Base-by-base conservation (phyloP, 2,113 vertebrate species). In the Rafetus swinhoei region DNA sequence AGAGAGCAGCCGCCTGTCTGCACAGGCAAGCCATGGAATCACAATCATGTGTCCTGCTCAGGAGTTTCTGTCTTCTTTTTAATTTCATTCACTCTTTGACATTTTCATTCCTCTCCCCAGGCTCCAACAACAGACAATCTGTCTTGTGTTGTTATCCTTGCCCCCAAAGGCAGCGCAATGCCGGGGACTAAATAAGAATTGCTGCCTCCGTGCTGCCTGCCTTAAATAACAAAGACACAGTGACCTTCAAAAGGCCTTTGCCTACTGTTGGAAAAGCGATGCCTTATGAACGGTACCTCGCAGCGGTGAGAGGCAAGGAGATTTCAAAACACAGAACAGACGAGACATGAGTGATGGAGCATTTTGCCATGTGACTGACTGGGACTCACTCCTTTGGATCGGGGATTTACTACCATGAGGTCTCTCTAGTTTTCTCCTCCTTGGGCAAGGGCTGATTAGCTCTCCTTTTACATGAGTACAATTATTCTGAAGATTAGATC, bases 91-190 rank as follows among this genome's bases (percentile, higher is more conserved):
- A 57, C 77, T 87, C 0, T 1, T 9, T 96, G 93, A 92, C 87
- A 93, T 92, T 91, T 96, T 90, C 93, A 94, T 97, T 74, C 92
- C 39, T 86, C 22, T 18, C 95, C 79, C 90, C 2, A 0, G 82
- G 84, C 82, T 95, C 82, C 86, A 84, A 82, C 89, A 91, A 14
- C 80, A 95, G 91, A 91, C 88, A 93, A 95, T 95, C 86, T 93
- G 84, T 91, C 90, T 96, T 90, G 79, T 88, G 91, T 29, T 90
- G 93, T 95, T 95, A 96, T 94, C 95, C 93, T 96, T 95, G 95
- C 90, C 94, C 95, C 81, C 69, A 81, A 86, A 95, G 94, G 91
- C 95, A 76, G 80, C 65, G 94, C 93, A 91, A 92, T 0, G 0
- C 62, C 0, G 0, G 57, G 86, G 50, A 96, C 95, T 95, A 97